Evolutionary conservation across 2,888 invertebrate genomes (phyloP).

Genomic region (Atethmia centrago): DNA sequence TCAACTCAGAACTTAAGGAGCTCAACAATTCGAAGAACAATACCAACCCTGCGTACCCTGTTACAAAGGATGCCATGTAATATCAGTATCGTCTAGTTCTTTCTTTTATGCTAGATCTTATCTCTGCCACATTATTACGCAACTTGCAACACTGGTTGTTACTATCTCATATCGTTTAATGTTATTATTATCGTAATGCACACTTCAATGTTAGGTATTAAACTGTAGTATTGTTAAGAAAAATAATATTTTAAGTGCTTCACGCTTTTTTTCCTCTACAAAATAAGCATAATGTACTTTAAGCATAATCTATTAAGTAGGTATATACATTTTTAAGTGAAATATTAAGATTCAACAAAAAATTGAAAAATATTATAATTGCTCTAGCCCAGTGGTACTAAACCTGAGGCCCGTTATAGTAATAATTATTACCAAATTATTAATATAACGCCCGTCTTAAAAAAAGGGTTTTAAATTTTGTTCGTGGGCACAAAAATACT

Average conservation of each 20-base stretch:
- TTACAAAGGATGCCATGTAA: neutral
- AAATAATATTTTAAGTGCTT: neutral
- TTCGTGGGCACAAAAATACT: neutral
- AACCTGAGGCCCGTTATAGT: neutral
- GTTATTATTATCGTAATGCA: neutral
- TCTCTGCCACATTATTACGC: too few species aligned
- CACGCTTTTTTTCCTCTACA: constrained; percentile 9
- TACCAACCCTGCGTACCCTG: too few species aligned
- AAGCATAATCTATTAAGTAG: too few species aligned
- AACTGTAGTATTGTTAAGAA: neutral
- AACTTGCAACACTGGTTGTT: neutral
- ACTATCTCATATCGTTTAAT: neutral
- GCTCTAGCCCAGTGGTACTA: neutral
- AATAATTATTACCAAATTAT: too few species aligned
- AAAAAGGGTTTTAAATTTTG: neutral
- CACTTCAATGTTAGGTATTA: too few species aligned
- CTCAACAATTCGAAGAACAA: too few species aligned
- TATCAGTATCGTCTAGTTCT: neutral
- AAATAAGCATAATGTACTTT: constrained; percentile 3
- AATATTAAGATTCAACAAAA: neutral
- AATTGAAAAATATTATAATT: neutral
- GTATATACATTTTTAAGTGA: neutral
- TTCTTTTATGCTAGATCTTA: neutral
- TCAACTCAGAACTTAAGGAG: too few species aligned
- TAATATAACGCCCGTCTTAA: neutral